phyloP scores from a whole-genome alignment of 2,113 vertebrate species.

The Phocoena phocoena region DNA sequence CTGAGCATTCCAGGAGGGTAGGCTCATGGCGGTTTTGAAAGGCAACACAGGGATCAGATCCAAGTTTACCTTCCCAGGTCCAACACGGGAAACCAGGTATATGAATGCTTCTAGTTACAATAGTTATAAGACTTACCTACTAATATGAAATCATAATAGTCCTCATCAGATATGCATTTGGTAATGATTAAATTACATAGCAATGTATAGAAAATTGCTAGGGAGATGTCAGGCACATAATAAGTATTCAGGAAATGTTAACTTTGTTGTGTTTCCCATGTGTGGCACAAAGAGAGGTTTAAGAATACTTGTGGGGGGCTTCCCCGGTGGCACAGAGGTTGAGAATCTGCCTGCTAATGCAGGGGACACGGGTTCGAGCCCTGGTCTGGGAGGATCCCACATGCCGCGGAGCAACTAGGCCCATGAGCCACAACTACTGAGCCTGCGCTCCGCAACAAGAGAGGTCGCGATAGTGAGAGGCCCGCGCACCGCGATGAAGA shows the following conservation, averaged over 20 bases:
- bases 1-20: neutral
- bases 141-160: neutral
- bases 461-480: no score
- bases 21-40: neutral
- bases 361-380: no score
- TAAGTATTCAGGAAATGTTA: neutral
- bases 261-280: no score
- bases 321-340: no score
- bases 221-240: neutral
- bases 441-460: no score
- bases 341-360: no score
- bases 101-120: neutral
- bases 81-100: neutral
- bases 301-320: neutral
- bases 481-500: no score
- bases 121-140: neutral
- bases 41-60: neutral
- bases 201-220: neutral
- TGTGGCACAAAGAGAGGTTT: neutral
- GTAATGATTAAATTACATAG: neutral
- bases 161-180: neutral
- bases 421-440: no score
- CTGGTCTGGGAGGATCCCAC: no score
- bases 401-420: no score
- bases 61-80: neutral